Base-by-base conservation (phyloP, 2,113 vertebrate species). In the Potamarius usumacintae region DNA sequence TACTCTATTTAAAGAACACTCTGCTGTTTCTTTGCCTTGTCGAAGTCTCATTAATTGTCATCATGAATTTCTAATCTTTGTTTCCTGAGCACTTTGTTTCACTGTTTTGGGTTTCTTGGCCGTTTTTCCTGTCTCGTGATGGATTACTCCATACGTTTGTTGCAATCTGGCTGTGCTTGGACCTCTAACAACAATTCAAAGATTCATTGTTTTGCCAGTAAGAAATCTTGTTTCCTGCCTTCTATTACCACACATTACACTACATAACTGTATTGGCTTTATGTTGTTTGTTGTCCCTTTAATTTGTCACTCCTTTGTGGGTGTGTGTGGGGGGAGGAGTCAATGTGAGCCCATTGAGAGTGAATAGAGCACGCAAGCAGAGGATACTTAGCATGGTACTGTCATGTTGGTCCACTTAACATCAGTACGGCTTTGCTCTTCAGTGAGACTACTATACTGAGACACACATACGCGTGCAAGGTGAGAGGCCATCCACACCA, bases 401-500 rank as follows among this genome's bases (percentile, higher is more conserved):
- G 34, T 67, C 58, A 58, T 55, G 27, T 65, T 81, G 48, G 58
- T 82, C 81, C 81, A 80, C 69, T 85, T 78, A 79, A 80, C 83
- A 67, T 78, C 82, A 52, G 67, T 62, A 48, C 85, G 50, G 76
- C 76, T 74, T 69, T 77, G 86, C 83, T 82, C 83, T 74, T 82
- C 77, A 53, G 77, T 60, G 78, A 78, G 80, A 82, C 83, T 60
- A 69, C 63, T 85, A 71, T 58, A 85, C 48, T 14, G 8, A 34
- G 55, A 67, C 84, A 42, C 42, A 50, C 65, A 76, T 74, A 52
- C 69, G 81, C 55, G 86, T 52, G 69, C 82, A 80, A 81, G 83
- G 81, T 80, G 76, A 87, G 77, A 87, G 83, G 58, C 58, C 81
- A 27, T 65, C 80, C 85, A 86, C 85, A 72, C 67, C 69, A 67